These are phyloP conservation scores for Aramus guarauna DNA, from an alignment of 2,113 vertebrate species.

Conservation along the genomic window DNA sequence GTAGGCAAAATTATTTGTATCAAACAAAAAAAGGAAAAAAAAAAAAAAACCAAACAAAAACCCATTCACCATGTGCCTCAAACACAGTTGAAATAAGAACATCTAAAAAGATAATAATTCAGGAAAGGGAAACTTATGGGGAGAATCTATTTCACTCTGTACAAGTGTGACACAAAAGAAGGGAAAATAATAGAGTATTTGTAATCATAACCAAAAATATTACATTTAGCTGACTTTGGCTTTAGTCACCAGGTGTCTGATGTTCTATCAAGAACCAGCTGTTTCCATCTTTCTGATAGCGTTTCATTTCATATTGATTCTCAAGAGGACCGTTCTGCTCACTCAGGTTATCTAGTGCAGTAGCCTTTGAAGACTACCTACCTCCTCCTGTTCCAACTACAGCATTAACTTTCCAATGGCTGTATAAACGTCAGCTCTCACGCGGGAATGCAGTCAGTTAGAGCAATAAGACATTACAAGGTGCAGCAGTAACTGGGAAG, in stretches of 20 bases:
- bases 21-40: neutral
- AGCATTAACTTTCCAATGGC: neutral
- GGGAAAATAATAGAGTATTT: neutral
- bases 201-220: neutral
- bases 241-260: neutral
- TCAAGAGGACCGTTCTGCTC: neutral
- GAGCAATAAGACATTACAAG: neutral
- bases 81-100: neutral
- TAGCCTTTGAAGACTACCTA: neutral
- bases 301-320: neutral
- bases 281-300: neutral
- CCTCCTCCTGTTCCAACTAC: neutral
- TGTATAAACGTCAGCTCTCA: accelerated
- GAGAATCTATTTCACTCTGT: neutral
- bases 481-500: neutral
- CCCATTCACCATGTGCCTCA: accelerated
- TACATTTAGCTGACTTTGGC: neutral
- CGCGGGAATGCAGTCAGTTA: no score
- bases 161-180: neutral
- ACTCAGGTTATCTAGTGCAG: neutral
- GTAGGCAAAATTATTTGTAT: neutral
- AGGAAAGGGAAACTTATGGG: neutral
- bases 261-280: neutral
- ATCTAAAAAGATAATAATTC: neutral
- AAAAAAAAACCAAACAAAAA: neutral